Evolutionary conservation across 2,888 invertebrate species (phyloP), one percentile per base, ranked within the genome.

Genomic region (Leucophenga montana): DNA sequence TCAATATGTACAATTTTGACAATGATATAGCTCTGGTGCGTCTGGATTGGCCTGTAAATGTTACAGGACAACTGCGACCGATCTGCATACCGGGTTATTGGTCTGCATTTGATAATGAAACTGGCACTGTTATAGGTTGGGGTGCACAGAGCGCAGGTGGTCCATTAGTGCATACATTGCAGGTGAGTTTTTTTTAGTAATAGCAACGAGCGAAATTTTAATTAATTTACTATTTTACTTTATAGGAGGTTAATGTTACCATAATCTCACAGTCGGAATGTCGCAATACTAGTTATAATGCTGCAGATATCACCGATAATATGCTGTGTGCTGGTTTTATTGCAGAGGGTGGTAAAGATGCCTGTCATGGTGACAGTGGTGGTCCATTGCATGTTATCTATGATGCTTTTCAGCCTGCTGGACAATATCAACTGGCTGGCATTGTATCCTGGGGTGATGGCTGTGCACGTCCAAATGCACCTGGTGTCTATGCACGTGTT

Each of bases 21-120:
- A 94, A 95, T 81, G 96, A 96, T 78, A 94, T 96, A 71, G 95
- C 95, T 0, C 86, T 96, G 14, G 83, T 96, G 9, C 91, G 91
- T 76, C 86, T 96, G 54, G 91, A 92, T 70, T 86, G 91, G 61
- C 89, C 90, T 72, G 89, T 94, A 1, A 85, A 88, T 53, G 89
- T 93, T 54, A 88, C 89, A 67, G 90, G 90, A 6, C 85, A 91
- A 8, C 85, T 95, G 66, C 90, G 93, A 48, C 95, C 96, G 0
- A 94, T 94, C 13, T 96, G 96, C 83, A 86, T 96, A 73, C 94
- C 96, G 0, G 87, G 90, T 0, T 53, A 69, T 0, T 71, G 74
- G 11, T 74, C 77, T 67, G 79, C 79, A 22, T 87, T 83, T 56
- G 77, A 79, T 1, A 84, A 80, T 0, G 77, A 80, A 22, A 68